Percentiles rank a stretch among this genome's conserved stretches.
Evolutionary conservation across 2,113 vertebrate genomes (phyloP).

Genomic region (Pygathrix nemaeus): DNA sequence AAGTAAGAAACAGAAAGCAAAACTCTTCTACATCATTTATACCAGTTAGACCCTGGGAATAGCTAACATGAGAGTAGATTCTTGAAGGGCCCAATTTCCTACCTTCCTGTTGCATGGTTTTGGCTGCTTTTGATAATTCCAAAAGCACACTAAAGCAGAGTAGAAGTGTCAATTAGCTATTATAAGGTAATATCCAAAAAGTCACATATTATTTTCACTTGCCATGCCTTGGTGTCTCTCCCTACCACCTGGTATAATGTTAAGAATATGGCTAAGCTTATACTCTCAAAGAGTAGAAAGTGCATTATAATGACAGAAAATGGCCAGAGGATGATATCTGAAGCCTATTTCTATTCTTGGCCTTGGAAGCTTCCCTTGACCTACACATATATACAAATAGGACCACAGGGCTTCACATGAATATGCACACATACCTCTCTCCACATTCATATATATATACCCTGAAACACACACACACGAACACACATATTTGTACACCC

Average conservation of each 20-base stretch:
- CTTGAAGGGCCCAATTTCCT: not conserved
- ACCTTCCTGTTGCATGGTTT: not conserved
- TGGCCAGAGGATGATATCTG: not conserved
- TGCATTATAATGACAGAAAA: not conserved
- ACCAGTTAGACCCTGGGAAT: not conserved
- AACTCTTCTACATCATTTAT: not conserved
- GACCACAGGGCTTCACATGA: not conserved
- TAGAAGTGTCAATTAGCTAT: not conserved
- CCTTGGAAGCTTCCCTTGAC: not conserved
- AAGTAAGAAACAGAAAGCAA: not conserved
- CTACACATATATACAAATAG: not conserved
- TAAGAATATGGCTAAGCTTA: not conserved
- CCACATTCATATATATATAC: not conserved
- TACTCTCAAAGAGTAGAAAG: not conserved
- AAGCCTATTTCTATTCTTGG: not conserved
- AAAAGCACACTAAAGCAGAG: not conserved
- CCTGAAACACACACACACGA: not conserved
- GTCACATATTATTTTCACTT: not conserved
- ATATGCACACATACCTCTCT: not conserved
- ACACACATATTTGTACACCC: not conserved
- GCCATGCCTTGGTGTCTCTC: not conserved
- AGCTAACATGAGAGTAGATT: not conserved
- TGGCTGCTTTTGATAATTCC: constrained; percentile 1
- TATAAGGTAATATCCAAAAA: not conserved
- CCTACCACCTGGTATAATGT: not conserved